Evolutionary conservation across 2,113 vertebrate genomes (phyloP).

Genomic region (Callocephalon fimbriatum): DNA sequence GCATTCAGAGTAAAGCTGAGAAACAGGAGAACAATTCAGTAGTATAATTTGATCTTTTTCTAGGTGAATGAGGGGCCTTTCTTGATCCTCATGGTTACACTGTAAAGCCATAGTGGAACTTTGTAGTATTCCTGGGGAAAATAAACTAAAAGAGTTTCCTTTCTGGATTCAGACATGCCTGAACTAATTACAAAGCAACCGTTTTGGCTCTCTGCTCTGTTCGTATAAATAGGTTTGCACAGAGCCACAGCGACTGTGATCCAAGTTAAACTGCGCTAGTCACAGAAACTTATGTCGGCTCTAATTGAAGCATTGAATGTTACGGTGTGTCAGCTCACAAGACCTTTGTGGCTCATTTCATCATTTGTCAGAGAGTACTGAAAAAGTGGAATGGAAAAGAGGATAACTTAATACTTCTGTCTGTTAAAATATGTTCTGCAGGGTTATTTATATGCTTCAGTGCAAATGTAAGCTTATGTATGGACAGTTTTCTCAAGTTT

Average conservation of each 20-base stretch:
- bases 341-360: not conserved
- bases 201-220: constrained; percentile 49
- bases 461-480: not conserved
- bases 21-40: not conserved
- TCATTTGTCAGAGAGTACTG: not conserved
- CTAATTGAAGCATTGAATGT: not conserved
- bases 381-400: not conserved
- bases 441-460: not conserved
- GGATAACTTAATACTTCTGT: not conserved
- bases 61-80: not conserved
- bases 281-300: not conserved
- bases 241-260: not conserved
- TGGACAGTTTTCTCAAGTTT: not conserved
- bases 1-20: not conserved
- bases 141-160: constrained; percentile 58
- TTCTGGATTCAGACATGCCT: constrained; percentile 65
- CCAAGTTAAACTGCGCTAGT: not conserved
- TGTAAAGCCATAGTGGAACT: constrained; percentile 23
- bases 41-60: not conserved
- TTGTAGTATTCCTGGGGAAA: constrained; percentile 38
- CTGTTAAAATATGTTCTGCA: not conserved
- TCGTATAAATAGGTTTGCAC: constrained; percentile 17
- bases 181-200: constrained; percentile 73
- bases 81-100: not conserved
- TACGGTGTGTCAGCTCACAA: accelerated